Base-by-base conservation (phyloP, 2,888 invertebrate species). In the Phasia obesa region DNA sequence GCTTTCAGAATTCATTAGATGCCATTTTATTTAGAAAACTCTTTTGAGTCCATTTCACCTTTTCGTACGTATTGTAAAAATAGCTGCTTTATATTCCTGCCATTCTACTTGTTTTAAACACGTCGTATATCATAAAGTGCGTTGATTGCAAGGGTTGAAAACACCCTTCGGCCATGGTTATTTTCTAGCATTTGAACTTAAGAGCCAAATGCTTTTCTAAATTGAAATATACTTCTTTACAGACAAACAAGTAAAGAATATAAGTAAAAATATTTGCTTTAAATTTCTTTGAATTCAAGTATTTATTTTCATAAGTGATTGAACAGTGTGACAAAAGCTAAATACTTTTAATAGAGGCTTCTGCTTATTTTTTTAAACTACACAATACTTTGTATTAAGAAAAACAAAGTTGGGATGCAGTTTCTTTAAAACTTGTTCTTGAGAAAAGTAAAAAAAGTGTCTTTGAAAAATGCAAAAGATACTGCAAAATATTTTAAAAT, bases 81-180 rank as follows among this genome's bases (percentile, higher is more conserved):
- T 35, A 35, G n/a, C n/a, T n/a, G n/a, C n/a, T 31, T 25, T 42
- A 13, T 2, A 17, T 44, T 3, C n/a, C 42, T 25, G 23, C 4
- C 11, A 25, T 19, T 49, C 6, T 35, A 35, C 35, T 67, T n/a
- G 23, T 25, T 55, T 55, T 25, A 38, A 25, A 67, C 38, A 21
- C 38, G 27, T 7, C 21, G 13, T 51, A 51, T 49, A 38, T 49
- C 11, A 65, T 55, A 6, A 62, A 38, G 31, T 59, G 59, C 51
- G 64, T 57, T 79, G 65, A 79, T 73, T 73, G 5, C 42, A 79
- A 65, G 65, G 71, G 59, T 73, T 59, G 35, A 31, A 59, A 73
- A 60, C 19, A 59, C 7, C 67, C 47, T 73, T 47, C 35, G 67
- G 67, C 44, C 7, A 79, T 23, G 55, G 25, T 51, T 53, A 1